Evolutionary conservation across 2,113 vertebrate species (phyloP).

Genomic region (Toxostoma redivivum): DNA sequence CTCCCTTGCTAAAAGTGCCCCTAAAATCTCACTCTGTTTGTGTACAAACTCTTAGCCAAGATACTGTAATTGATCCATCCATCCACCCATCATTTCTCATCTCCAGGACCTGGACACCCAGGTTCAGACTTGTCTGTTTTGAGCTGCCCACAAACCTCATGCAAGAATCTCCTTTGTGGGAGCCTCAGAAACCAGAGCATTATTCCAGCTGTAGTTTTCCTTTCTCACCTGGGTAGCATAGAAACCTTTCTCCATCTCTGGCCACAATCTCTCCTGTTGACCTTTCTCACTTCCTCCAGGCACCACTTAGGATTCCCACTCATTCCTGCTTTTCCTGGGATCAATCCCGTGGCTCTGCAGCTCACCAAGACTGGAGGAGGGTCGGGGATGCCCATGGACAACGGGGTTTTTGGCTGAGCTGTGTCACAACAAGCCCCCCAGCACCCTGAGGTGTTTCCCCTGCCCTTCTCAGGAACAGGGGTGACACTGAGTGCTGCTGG

Average conservation of each 20-base stretch:
- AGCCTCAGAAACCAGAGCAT: not conserved
- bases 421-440: not conserved
- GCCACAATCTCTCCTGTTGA: not conserved
- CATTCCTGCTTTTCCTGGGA: not conserved
- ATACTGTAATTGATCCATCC: not conserved
- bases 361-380: not conserved
- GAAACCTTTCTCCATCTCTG: not conserved
- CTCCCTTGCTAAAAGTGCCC: not conserved
- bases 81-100: not conserved
- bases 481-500: not conserved
- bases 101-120: not conserved
- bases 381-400: not conserved
- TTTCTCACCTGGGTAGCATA: not conserved
- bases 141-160: not conserved
- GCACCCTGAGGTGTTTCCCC: not conserved
- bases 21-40: not conserved
- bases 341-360: not conserved
- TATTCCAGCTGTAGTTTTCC: not conserved
- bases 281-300: not conserved
- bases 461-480: not conserved
- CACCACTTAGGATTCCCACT: not conserved
- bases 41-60: not conserved
- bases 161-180: rapidly evolving
- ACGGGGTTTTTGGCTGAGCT: rapidly evolving
- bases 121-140: not conserved